Base-by-base conservation (phyloP, 2,797 vertebrate genomes). In the Pyrocephalus nanus region DNA sequence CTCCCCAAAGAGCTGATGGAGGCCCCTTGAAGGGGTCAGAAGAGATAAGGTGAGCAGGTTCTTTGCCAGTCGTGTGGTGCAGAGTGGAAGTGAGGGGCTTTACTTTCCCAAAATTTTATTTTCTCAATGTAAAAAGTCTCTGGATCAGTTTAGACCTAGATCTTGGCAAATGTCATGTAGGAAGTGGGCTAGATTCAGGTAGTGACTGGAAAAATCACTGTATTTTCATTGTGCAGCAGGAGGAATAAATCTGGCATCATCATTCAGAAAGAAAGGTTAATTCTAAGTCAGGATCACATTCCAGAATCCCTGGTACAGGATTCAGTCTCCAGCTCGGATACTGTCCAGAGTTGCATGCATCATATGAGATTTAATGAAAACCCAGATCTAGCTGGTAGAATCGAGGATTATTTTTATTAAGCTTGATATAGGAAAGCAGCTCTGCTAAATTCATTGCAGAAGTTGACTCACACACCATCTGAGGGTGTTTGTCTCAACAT, bases 401-500 rank as follows among this genome's bases (percentile, higher is more conserved):
- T 54, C 0, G 3, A 88, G 32, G 61, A 69, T 88, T 69, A 30
- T 87, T 94, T 95, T 96, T 92, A 94, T 94, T 94, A 90, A 91
- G 75, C 69, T 82, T 57, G 54, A 48, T 85, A 65, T 12, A 79
- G 78, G 62, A 78, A 92, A 86, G 90, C 50, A 76, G 27, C 53
- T 92, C 10, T 2, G 34, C 64, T 94, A 66, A 95, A 91, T 78
- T 67, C 73, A 36, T 86, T 92, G 72, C 64, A 88, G 72, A 86
- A 94, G 78, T 84, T 84, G 90, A 95, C 88, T 96, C 91, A 66
- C 88, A 50, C 82, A 79, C 93, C 90, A 84, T 95, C 89, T 94
- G 95, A 96, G 95, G 40, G 75, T 90, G 89, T 92, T 94, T 95
- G 82, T 86, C 62, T 96, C 92, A 93, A 96, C 92, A 96, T 93